Percentiles rank a stretch among this genome's conserved stretches.
Evolutionary conservation across 1,140 invertebrate species (phyloP).

Genomic region (Physella acuta): DNA sequence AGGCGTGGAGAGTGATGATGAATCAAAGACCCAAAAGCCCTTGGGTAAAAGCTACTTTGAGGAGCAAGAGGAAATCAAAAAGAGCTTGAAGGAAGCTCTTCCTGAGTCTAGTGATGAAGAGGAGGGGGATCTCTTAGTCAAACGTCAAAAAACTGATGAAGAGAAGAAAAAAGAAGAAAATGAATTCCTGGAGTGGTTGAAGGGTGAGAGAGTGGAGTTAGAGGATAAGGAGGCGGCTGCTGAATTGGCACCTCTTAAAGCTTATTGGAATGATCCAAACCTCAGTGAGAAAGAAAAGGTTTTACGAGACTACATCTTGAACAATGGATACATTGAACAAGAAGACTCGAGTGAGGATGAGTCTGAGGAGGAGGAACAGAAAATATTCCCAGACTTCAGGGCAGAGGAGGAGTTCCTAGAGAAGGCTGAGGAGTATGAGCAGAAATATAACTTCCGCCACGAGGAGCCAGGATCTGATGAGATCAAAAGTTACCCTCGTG

Average conservation of each 20-base stretch:
- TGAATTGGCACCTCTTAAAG: constrained; percentile 74
- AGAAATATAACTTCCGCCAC: constrained; percentile 94
- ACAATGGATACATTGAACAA: constrained; percentile 71
- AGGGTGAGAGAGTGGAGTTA: constrained; percentile 72
- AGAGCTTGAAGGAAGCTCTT: constrained; percentile 58
- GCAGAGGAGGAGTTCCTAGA: constrained; percentile 79
- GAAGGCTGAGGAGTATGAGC: constrained; percentile 86
- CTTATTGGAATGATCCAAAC: constrained; percentile 79
- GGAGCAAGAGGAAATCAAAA: constrained; percentile 72
- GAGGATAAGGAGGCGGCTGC: constrained; percentile 66
- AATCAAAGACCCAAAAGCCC: constrained; percentile 42
- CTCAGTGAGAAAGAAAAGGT: constrained; percentile 84
- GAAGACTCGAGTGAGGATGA: constrained; percentile 41
- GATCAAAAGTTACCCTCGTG: constrained; percentile 76
- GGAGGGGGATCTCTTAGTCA: constrained; percentile 63
- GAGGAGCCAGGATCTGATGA: constrained; percentile 95
- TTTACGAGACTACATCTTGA: constrained; percentile 87
- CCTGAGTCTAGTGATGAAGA: constrained; percentile 39
- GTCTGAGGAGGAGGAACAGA: constrained; percentile 66
- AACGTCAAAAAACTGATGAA: constrained; percentile 67
- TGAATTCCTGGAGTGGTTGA: constrained; percentile 80
- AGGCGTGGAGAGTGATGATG: constrained; percentile 63
- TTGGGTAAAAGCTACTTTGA: constrained; percentile 64
- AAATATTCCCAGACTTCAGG: constrained; percentile 69
- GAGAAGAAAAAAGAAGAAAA: constrained; percentile 68